These are phyloP conservation scores for Melieria crassipennis DNA, from an alignment of 2,888 invertebrate species.

Conservation along the genomic window DNA sequence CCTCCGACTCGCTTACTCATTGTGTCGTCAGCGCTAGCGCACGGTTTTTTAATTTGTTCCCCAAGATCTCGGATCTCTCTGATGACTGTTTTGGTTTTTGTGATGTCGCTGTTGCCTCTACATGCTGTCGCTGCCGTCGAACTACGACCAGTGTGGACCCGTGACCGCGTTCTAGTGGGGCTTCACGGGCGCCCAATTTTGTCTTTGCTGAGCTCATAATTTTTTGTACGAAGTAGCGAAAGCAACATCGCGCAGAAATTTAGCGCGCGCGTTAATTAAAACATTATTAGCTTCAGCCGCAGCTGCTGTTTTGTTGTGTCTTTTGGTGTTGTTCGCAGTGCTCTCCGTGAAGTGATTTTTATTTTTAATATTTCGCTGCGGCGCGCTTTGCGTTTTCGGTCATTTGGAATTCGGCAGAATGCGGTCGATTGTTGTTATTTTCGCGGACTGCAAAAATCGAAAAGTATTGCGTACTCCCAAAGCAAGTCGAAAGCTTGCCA, in stretches of 20 bases:
- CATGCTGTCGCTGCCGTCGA: background rate
- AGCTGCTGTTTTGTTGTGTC: background rate
- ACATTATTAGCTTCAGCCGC: background rate
- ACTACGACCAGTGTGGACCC: background rate
- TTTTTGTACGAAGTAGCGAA: background rate
- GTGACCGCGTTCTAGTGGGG: background rate
- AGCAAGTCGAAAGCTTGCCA: no score
- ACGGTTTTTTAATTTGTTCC: no score
- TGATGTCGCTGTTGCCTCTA: background rate
- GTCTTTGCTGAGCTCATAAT: constrained; percentile 19
- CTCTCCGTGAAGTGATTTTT: background rate
- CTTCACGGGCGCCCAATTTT: background rate
- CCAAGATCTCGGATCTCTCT: background rate
- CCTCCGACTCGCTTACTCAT: no score
- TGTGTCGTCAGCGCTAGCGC: no score
- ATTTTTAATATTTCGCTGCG: background rate
- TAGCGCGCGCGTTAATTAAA: constrained; percentile 17
- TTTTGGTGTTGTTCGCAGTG: background rate
- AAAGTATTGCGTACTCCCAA: no score
- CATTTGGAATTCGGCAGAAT: background rate
- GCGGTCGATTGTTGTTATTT: background rate
- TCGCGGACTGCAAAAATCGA: no score
- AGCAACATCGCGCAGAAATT: background rate
- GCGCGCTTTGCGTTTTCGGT: background rate
- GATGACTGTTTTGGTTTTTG: background rate